Conservation (phyloP, 2,888 invertebrate genomes). For the Eupithecia subumbrata region DNA sequence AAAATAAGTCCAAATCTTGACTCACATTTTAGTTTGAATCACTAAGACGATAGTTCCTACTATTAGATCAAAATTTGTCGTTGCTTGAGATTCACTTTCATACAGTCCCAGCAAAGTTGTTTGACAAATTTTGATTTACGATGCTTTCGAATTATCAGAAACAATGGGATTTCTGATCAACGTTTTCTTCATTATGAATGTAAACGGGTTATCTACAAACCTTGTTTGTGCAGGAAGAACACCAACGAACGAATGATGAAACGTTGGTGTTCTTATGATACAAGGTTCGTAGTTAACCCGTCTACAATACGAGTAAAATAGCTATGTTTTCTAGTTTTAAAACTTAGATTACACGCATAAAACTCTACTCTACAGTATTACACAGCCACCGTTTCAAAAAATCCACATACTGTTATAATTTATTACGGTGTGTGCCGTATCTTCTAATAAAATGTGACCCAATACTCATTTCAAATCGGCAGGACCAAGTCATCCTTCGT, state of each 20-base stretch:
- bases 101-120: background rate
- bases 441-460: constrained; percentile 36
- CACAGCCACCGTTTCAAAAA: background rate
- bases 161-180: background rate
- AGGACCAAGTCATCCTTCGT: constrained; percentile 84
- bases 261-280: too few species aligned
- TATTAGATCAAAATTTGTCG: background rate
- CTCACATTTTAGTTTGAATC: background rate
- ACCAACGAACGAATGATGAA: too few species aligned
- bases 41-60: background rate
- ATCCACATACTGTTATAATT: background rate
- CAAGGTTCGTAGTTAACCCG: too few species aligned
- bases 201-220: too few species aligned
- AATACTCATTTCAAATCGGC: constrained; percentile 62
- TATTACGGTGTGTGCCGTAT: background rate
- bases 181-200: too few species aligned
- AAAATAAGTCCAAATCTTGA: background rate
- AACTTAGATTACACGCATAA: background rate
- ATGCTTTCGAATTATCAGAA: background rate
- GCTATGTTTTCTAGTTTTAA: background rate
- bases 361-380: background rate
- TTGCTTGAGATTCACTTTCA: background rate
- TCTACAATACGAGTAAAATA: too few species aligned
- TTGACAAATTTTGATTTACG: background rate
- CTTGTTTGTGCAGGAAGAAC: too few species aligned